phyloP scores from a whole-genome alignment of 2,113 vertebrate species.

The Rhinogobius similis region DNA sequence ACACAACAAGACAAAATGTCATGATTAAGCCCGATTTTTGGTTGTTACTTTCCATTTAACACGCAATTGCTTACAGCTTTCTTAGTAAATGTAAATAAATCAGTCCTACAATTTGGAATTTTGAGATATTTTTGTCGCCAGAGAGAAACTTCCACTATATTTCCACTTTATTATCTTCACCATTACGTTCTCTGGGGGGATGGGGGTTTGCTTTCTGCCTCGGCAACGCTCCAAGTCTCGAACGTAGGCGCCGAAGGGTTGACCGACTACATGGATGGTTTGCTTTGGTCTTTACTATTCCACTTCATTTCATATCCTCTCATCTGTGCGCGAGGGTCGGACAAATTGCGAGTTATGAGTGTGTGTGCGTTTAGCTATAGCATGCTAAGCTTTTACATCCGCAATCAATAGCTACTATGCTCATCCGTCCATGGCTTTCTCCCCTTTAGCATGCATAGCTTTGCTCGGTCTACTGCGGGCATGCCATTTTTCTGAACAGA shows the following conservation, averaged over 20 bases:
- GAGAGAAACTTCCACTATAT: slow-evolving; percentile 53
- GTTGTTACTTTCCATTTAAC: neutral
- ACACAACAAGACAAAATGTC: neutral
- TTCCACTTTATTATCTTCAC: neutral
- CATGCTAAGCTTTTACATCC: slow-evolving; percentile 36
- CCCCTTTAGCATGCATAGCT: slow-evolving; percentile 53
- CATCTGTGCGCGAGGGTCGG: slow-evolving; percentile 35
- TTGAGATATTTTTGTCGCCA: slow-evolving; percentile 19
- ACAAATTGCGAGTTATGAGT: slow-evolving; percentile 1
- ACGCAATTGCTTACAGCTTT: too few relatives aligned
- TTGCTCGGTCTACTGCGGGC: slow-evolving; percentile 22
- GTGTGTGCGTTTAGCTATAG: neutral
- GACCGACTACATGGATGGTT: slow-evolving; percentile 81
- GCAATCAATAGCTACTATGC: slow-evolving; percentile 29
- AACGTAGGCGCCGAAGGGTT: slow-evolving; percentile 49
- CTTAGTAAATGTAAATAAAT: too few relatives aligned
- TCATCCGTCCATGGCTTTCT: slow-evolving; percentile 40
- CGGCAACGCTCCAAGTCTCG: slow-evolving; percentile 49
- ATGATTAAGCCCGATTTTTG: neutral
- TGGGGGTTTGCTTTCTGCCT: slow-evolving; percentile 27
- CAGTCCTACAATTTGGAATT: too few relatives aligned
- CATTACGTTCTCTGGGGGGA: slow-evolving; percentile 25
- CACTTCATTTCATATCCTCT: slow-evolving; percentile 47
- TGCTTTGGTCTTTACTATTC: slow-evolving; percentile 70
- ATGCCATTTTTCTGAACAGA: slow-evolving; percentile 43